Percentiles rank a stretch among this genome's conserved stretches.
These are phyloP conservation scores for Megastigmus dorsalis DNA, from an alignment of 2,888 invertebrate species.

Conservation along the genomic window DNA sequence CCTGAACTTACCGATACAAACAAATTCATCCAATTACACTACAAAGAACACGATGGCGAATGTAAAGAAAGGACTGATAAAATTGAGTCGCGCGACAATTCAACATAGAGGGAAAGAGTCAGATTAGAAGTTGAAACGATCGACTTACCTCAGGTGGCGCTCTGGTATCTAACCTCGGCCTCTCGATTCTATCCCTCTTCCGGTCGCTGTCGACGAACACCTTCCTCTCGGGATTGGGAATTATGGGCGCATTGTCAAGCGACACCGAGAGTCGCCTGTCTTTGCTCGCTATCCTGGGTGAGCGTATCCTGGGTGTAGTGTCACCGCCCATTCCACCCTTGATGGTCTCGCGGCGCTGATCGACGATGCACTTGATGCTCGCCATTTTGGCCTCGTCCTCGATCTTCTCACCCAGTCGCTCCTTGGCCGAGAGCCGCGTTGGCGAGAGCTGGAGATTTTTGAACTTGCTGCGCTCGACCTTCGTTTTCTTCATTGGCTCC, in stretches of 20 bases:
- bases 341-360: conserved; percentile 47
- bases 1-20: conserved; percentile 30
- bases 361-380: conserved; percentile 51
- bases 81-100: too few relatives aligned
- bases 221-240: conserved; percentile 68
- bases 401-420: conserved; percentile 86
- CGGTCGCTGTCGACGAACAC: conserved; percentile 70
- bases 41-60: conserved; percentile 22
- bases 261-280: conserved; percentile 64
- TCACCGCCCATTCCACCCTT: conserved; percentile 60
- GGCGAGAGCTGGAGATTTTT: conserved; percentile 75
- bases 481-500: conserved; percentile 68
- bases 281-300: conserved; percentile 67
- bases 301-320: conserved; percentile 74
- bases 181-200: conserved; percentile 65
- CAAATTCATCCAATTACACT: conserved; percentile 39
- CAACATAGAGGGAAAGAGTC: too few relatives aligned
- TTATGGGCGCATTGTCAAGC: conserved; percentile 63
- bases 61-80: not conserved
- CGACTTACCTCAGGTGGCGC: conserved; percentile 57
- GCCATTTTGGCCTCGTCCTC: conserved; percentile 75
- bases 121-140: not conserved
- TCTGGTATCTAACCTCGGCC: conserved; percentile 55
- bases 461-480: conserved; percentile 68
- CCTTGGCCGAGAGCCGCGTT: conserved; percentile 84